A percentile compares a stretch with the other conserved stretches of the same genome.
phyloP scores from a whole-genome alignment of 2,797 vertebrate genomes.

The Trematomus bernacchii region DNA sequence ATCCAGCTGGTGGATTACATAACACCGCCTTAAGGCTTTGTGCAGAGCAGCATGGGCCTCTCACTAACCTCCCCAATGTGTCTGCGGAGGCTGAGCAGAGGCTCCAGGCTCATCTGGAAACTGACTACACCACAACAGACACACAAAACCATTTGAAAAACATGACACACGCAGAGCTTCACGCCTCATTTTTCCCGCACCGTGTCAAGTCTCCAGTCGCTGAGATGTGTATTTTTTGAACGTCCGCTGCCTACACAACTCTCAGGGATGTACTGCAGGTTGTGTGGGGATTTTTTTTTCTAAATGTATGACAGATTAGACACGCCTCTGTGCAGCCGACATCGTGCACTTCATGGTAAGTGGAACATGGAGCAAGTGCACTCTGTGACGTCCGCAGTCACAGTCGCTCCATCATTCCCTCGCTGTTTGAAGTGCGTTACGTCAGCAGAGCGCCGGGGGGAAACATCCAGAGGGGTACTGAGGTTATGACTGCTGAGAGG shows the following conservation, averaged over 20 bases:
- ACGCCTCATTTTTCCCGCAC: slow-evolving; percentile 21
- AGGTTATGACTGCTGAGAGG: slow-evolving; percentile 33
- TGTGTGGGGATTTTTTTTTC: slow-evolving; percentile 48
- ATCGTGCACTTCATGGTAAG: slow-evolving; percentile 54
- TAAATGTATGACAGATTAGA: slow-evolving; percentile 66
- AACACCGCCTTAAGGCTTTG: slow-evolving; percentile 71
- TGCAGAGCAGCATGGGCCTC: slow-evolving; percentile 53
- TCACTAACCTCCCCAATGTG: slow-evolving; percentile 59
- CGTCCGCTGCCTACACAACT: slow-evolving; percentile 38
- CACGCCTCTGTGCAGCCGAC: slow-evolving; percentile 64
- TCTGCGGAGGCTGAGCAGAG: slow-evolving; percentile 50
- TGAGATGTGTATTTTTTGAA: slow-evolving; percentile 19
- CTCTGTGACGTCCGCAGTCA: slow-evolving; percentile 60
- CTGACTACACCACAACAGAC: slow-evolving; percentile 39
- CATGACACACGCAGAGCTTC: slow-evolving; percentile 37
- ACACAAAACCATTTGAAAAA: slow-evolving; percentile 34
- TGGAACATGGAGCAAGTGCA: slow-evolving; percentile 49
- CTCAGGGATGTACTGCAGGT: slow-evolving; percentile 35
- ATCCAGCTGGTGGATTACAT: slow-evolving; percentile 82
- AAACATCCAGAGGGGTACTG: slow-evolving; percentile 46
- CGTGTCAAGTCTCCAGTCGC: slow-evolving; percentile 38
- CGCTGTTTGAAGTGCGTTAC: slow-evolving; percentile 53
- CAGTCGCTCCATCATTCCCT: slow-evolving; percentile 55
- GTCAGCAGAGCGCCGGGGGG: slow-evolving; percentile 42
- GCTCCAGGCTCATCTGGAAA: slow-evolving; percentile 60